These are phyloP conservation scores for Lophius piscatorius DNA, from an alignment of 2,113 vertebrate genomes.

Conservation along the genomic window DNA sequence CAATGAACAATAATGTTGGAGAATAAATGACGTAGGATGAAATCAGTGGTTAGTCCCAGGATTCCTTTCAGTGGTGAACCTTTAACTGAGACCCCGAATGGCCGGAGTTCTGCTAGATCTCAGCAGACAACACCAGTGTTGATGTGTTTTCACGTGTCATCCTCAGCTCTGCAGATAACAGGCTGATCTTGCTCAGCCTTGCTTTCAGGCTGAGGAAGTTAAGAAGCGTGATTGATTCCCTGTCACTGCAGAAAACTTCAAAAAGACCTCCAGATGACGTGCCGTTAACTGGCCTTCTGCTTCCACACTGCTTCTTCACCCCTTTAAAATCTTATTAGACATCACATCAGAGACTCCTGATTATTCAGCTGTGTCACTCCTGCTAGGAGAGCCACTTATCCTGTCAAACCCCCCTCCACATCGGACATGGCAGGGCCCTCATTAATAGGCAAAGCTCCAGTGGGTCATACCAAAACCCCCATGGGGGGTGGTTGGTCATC, in stretches of 20 bases:
- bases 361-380: slow-evolving; percentile 72
- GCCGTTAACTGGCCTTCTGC: slow-evolving; percentile 53
- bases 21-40: background rate
- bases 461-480: slow-evolving; percentile 73
- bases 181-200: slow-evolving; percentile 26
- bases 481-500: slow-evolving; percentile 58
- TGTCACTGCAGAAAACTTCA: slow-evolving; percentile 57
- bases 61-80: background rate
- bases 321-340: slow-evolving; percentile 72
- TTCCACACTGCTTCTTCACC: slow-evolving; percentile 39
- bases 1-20: too few relatives aligned
- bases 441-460: slow-evolving; percentile 77
- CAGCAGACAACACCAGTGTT: slow-evolving; percentile 12
- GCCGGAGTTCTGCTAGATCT: background rate
- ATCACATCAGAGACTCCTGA: slow-evolving; percentile 63
- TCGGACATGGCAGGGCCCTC: slow-evolving; percentile 73
- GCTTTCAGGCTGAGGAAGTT: slow-evolving; percentile 21
- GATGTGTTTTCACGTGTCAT: slow-evolving; percentile 40
- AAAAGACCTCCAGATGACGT: slow-evolving; percentile 47
- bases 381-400: slow-evolving; percentile 69
- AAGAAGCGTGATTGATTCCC: slow-evolving; percentile 45
- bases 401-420: slow-evolving; percentile 65
- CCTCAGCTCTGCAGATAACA: slow-evolving; percentile 31
- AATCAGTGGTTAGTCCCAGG: too few relatives aligned
- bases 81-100: background rate